Evolutionary conservation across 1,140 invertebrate species (phyloP).

Genomic region (Prorops nasuta): DNA sequence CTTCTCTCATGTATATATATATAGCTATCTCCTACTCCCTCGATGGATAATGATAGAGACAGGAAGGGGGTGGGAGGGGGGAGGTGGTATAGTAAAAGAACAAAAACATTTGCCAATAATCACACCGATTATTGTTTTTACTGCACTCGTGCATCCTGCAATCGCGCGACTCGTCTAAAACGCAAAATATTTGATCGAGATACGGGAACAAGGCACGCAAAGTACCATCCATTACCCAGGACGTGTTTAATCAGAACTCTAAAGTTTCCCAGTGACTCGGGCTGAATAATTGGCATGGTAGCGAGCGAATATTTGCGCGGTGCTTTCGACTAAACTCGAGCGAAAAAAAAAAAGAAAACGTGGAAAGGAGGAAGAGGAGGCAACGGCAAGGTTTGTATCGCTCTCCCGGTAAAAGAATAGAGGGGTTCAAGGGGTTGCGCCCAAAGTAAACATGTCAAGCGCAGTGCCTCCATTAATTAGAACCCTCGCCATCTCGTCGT

Average conservation of each 20-base stretch:
- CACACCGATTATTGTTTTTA: too few relatives aligned
- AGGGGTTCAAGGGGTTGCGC: slow-evolving; percentile 34
- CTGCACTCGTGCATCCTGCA: too few relatives aligned
- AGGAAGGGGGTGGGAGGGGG: not conserved
- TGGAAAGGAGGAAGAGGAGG: slow-evolving; percentile 1
- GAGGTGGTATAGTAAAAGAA: not conserved
- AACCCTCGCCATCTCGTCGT: slow-evolving; percentile 22
- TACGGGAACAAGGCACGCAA: too few relatives aligned
- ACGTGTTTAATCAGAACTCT: slow-evolving; percentile 48
- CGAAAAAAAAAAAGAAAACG: slow-evolving; percentile 23
- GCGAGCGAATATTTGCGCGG: slow-evolving; percentile 34
- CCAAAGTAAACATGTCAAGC: slow-evolving; percentile 46
- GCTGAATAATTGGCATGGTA: slow-evolving; percentile 38
- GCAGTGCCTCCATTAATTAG: slow-evolving; percentile 45
- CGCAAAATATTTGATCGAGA: too few relatives aligned
- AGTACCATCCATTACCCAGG: slow-evolving; percentile 37
- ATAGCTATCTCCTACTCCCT: too few relatives aligned
- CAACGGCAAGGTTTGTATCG: slow-evolving; percentile 34
- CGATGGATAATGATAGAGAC: not conserved
- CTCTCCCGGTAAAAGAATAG: slow-evolving; percentile 36
- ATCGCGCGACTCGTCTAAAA: too few relatives aligned
- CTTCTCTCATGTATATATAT: too few relatives aligned
- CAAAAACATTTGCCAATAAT: too few relatives aligned
- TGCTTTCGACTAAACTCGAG: slow-evolving; percentile 33
- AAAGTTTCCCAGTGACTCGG: slow-evolving; percentile 31